Base-by-base conservation (phyloP, 2,113 vertebrate genomes). In the Lepus timidus region DNA sequence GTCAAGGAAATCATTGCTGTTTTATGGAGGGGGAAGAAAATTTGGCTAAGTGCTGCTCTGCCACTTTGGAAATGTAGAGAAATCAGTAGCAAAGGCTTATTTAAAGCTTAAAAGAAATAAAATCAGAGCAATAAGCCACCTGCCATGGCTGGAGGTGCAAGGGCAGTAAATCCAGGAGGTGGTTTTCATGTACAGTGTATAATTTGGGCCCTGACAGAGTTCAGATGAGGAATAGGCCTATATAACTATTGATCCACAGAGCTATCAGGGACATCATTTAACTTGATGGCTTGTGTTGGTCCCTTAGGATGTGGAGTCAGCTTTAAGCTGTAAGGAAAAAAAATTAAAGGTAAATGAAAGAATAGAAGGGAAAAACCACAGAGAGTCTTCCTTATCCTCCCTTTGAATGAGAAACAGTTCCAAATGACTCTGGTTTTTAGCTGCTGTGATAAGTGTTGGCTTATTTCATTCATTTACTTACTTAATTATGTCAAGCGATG, bases 201-300 rank as follows among this genome's bases (percentile, higher is more conserved):
- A 97, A 97, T 97, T 96, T 97, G 97, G 96, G 80, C 68, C 89
- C 94, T 97, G 97, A 97, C 97, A 97, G 96, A 97, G 94, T 95
- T 94, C 13, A 36, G 96, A 97, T 97, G 97, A 97, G 75, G 95
- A 96, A 97, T 97, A 96, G 96, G 95, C 93, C 97, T 96, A 97
- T 97, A 97, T 97, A 97, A 95, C 96, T 97, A 97, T 97, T 96
- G 97, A 97, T 97, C 96, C 97, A 96, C 97, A 96, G 94, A 96
- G 96, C 97, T 97, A 97, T 97, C 97, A 97, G 96, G 91, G 95
- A 97, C 94, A 97, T 97, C 95, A 97, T 97, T 97, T 97, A 97
- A 97, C 88, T 96, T 97, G 96, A 97, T 97, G 94, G 96, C 96
- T 94, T 96, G 80, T 96, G 96, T 95, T 95, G 86, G 93, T 97